Evolutionary conservation across 2,888 invertebrate genomes (phyloP), one percentile per base, ranked within the genome.

Genomic region (Celastrina argiolus): DNA sequence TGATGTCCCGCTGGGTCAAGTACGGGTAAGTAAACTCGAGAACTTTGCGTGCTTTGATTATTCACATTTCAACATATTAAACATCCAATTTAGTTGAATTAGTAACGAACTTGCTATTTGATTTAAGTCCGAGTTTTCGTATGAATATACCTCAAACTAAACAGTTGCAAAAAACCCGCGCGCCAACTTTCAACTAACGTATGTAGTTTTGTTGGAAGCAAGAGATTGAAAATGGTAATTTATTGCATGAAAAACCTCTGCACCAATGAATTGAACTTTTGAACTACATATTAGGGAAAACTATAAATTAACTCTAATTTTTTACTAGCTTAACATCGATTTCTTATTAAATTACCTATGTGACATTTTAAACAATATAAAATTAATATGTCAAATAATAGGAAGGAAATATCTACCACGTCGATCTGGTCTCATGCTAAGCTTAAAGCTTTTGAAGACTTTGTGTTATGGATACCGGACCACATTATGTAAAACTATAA

Each of bases 11-110:
- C 61, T n/a, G 31, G 18, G 61, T 39, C 61, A 18, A 61, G 61
- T 61, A 61, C 14, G 61, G 56, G 61, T 61, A 61, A 61, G 61
- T 36, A 61, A 61, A 61, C 59, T 59, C 8, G 18, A 18, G n/a
- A 34, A 59, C 39, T 61, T 59, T 14, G 28, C 36, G 61, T 39
- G 61, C 61, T 39, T 26, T 61, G 36, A 61, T 39, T 39, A 39
- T 39, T 36, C 61, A 61, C 39, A 61, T 61, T 61, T 61, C 36
- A 36, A 39, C 61, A 22, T 61, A 22, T 61, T 39, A 61, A 61
- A 34, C 59, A 36, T 18, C 22, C 34, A 59, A 59, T 59, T 59
- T 39, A 61, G 61, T 39, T 61, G 14, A 61, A 61, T 61, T 36
- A 36, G 22, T 26, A 14, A 4, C 12, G 22, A 61, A 61, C 39